Evolutionary conservation across 2,888 invertebrate genomes (phyloP).

Genomic region (Acanthosepion pharaonis): DNA sequence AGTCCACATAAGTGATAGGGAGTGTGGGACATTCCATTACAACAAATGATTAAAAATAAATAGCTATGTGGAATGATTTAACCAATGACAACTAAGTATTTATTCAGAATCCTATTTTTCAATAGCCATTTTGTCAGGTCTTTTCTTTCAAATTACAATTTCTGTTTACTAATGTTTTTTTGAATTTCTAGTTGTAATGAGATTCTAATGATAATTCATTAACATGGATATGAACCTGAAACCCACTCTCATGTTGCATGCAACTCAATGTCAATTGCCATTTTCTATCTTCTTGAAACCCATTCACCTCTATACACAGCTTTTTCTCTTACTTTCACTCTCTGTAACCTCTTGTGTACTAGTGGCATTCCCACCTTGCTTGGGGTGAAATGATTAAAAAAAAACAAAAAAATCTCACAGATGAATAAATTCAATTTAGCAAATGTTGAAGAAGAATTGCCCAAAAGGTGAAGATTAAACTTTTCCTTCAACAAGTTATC

Average conservation of each 20-base stretch:
- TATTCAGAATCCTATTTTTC: neutral
- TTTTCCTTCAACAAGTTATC: constrained; percentile 6
- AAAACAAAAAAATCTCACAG: neutral
- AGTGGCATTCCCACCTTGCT: too few relatives aligned
- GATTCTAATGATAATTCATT: neutral
- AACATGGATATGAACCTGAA: neutral
- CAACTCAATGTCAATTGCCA: neutral
- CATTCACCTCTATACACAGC: too few relatives aligned
- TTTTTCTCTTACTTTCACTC: too few relatives aligned
- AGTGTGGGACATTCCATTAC: too few relatives aligned
- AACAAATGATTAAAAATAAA: too few relatives aligned
- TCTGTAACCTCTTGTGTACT: too few relatives aligned
- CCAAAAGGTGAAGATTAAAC: constrained; percentile 20
- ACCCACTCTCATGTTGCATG: neutral
- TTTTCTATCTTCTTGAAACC: too few relatives aligned
- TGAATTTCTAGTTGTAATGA: neutral
- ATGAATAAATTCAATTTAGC: constrained; percentile 1
- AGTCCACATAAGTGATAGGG: too few relatives aligned
- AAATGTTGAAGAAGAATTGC: neutral
- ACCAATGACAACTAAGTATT: too few relatives aligned
- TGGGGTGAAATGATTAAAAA: too few relatives aligned
- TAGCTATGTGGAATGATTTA: too few relatives aligned
- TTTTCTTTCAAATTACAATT: neutral
- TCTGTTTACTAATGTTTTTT: neutral
- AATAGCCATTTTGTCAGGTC: neutral